phyloP scores from a whole-genome alignment of 2,888 invertebrate species.

The Cristatella mucedo region DNA sequence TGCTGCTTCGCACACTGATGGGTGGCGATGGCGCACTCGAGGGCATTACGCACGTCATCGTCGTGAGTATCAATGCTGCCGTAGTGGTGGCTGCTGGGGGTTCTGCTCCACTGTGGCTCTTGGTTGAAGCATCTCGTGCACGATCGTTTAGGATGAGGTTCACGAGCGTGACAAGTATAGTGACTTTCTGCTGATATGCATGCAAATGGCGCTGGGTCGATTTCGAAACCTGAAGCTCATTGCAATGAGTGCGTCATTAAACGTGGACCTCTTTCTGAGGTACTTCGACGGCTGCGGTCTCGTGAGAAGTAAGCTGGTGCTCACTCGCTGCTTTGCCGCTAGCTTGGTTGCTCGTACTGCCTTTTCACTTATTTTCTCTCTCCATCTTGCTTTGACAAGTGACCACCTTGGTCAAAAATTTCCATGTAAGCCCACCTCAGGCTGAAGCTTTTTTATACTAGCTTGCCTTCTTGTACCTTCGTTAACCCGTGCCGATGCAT shows the following conservation, averaged over 20 bases:
- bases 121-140: too few relatives aligned
- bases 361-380: too few relatives aligned
- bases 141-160: slow-evolving; percentile 84
- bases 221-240: slow-evolving; percentile 61
- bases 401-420: too few relatives aligned
- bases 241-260: slow-evolving; percentile 87
- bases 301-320: slow-evolving; percentile 43
- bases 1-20: slow-evolving; percentile 71
- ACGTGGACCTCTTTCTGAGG: slow-evolving; percentile 59
- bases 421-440: too few relatives aligned
- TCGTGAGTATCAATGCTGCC: slow-evolving; percentile 25
- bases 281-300: slow-evolving; percentile 70
- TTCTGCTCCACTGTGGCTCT: too few relatives aligned
- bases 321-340: too few relatives aligned
- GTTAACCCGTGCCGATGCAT: too few relatives aligned
- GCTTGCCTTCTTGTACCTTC: too few relatives aligned
- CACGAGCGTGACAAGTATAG: slow-evolving; percentile 84
- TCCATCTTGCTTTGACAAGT: too few relatives aligned
- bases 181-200: slow-evolving; percentile 73
- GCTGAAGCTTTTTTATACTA: too few relatives aligned
- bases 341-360: too few relatives aligned
- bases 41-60: slow-evolving; percentile 57
- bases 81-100: too few relatives aligned
- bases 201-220: slow-evolving; percentile 56
- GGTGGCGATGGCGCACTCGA: slow-evolving; percentile 54